Conservation (phyloP, 2,888 invertebrate species). For the Pseudeuparius sepicola region DNA sequence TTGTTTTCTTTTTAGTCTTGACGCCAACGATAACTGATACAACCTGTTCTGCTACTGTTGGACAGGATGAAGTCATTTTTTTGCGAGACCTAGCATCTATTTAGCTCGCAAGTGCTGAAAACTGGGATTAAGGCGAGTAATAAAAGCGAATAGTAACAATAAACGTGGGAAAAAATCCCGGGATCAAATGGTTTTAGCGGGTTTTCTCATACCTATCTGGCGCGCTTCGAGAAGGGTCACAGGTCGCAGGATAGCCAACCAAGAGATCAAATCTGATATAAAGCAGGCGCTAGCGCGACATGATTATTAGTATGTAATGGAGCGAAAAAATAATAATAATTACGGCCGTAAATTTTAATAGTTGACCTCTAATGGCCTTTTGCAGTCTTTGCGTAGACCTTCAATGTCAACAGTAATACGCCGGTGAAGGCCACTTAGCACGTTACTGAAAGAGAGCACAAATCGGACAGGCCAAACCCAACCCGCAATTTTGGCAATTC, state of each 20-base stretch:
- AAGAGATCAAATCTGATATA: no score
- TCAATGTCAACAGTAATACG: constrained; percentile 42
- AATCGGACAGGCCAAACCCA: constrained; percentile 17
- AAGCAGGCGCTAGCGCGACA: no score
- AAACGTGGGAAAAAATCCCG: no score
- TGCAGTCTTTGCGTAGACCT: constrained; percentile 40
- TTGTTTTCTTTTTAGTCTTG: constrained; percentile 29
- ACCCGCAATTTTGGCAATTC: no score
- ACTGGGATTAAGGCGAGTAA: background rate
- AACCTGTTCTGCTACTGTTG: constrained; percentile 35
- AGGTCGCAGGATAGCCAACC: constrained; percentile 31
- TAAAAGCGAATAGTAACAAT: no score
- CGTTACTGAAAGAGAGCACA: constrained; percentile 31
- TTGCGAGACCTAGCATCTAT: constrained; percentile 3
- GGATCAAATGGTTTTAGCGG: no score
- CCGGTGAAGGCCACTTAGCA: constrained; percentile 40
- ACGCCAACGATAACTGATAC: constrained; percentile 32
- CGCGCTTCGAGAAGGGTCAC: constrained; percentile 31
- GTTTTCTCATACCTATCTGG: no score
- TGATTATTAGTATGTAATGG: no score
- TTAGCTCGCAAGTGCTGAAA: constrained; percentile 1
- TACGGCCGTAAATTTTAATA: constrained; percentile 32
- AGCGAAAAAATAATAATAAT: no score
- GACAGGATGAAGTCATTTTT: constrained; percentile 25
- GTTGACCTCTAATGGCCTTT: constrained; percentile 41